Conservation (phyloP, 2,797 vertebrate genomes). For the Lemur catta region DNA sequence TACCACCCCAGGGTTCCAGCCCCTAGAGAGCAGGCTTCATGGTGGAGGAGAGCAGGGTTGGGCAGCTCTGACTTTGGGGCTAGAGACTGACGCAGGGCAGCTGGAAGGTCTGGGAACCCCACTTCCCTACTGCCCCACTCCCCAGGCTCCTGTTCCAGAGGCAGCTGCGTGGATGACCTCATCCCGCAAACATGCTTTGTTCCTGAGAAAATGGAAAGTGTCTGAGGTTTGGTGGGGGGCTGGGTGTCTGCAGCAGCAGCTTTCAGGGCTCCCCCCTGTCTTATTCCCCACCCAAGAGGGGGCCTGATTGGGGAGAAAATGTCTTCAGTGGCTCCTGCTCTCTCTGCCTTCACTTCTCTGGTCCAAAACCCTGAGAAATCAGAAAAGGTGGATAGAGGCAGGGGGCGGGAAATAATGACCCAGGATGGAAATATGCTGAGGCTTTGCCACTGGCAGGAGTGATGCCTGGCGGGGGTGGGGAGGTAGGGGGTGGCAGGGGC, state of each 20-base stretch:
- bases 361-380: not conserved
- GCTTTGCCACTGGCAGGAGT: not conserved
- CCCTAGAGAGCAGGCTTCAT: not conserved
- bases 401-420: not conserved
- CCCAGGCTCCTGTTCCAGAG: conserved; percentile 77
- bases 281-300: conserved; percentile 62
- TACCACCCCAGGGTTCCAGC: not conserved
- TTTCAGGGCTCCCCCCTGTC: conserved; percentile 68
- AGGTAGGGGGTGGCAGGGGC: not conserved
- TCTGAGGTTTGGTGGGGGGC: conserved; percentile 85
- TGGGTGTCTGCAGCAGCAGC: conserved; percentile 82
- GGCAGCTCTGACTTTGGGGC: not conserved
- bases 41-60: not conserved
- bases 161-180: conserved; percentile 92
- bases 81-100: not conserved
- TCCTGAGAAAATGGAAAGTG: conserved; percentile 88
- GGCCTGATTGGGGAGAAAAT: conserved; percentile 39
- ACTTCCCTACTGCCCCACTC: not conserved
- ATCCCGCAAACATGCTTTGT: conserved; percentile 92
- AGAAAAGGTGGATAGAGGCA: not conserved
- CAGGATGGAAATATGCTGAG: not conserved
- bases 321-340: conserved; percentile 7
- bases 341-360: not conserved
- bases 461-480: not conserved
- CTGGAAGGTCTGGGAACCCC: conserved; percentile 56